Percentiles rank a stretch among this genome's conserved stretches.
Conservation (phyloP, 2,113 vertebrate species). For the Laterallus jamaicensis region DNA sequence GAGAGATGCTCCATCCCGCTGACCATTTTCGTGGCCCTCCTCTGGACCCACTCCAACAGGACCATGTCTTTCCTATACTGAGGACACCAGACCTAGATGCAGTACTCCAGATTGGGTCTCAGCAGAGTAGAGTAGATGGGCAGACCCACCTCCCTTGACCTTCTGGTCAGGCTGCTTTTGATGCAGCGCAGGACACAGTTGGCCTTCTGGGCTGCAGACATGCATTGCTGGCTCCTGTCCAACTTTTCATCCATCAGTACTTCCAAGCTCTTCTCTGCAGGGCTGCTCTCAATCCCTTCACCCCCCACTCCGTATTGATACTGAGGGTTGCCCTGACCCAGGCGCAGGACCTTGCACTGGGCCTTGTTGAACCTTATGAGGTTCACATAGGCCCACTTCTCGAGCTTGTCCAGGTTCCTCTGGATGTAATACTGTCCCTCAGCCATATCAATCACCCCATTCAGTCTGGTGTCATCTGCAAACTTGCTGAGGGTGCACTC, state of each 20-base stretch:
- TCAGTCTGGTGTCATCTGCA: not conserved
- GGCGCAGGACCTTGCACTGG: not conserved
- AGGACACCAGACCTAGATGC: not conserved
- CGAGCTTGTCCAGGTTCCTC: not conserved
- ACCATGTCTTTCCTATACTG: not conserved
- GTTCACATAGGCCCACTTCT: not conserved
- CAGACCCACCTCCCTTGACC: not conserved
- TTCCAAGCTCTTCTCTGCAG: not conserved
- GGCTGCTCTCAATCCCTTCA: not conserved
- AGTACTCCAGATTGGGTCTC: not conserved
- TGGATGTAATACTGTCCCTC: not conserved
- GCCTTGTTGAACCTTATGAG: not conserved
- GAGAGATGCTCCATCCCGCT: not conserved
- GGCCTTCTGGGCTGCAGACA: not conserved
- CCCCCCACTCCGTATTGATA: not conserved
- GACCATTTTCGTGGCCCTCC: not conserved
- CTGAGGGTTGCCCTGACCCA: not conserved
- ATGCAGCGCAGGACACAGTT: not conserved
- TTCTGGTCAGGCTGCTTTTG: not conserved
- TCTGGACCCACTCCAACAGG: not conserved
- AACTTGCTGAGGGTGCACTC: not conserved
- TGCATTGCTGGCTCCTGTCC: not conserved
- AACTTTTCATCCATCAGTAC: not conserved
- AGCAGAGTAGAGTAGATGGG: not conserved
- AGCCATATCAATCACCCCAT: rapidly evolving